Evolutionary conservation across 1,140 invertebrate species (phyloP), one percentile per base, ranked within the genome.

Genomic region (Sarcophaga bullata): DNA sequence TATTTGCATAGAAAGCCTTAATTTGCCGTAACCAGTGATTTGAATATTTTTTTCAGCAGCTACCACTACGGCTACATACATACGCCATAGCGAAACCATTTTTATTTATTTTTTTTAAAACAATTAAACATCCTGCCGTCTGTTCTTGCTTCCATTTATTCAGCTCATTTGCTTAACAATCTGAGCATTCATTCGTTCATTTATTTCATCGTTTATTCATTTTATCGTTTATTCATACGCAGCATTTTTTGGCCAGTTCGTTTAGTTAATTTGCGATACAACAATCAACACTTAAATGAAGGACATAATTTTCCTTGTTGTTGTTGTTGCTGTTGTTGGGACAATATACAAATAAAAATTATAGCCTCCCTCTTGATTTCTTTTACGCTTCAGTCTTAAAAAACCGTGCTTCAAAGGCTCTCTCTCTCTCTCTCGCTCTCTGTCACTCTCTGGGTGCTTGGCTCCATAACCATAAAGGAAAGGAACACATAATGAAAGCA

Each of bases 261-360:
- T 17, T 68, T 76, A 48, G 46, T 76, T 76, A 76, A 76, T 76
- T 76, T 76, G 49, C 73, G 73, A 76, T 76, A 76, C 73, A 76
- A 76, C 73, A 76, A 76, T 76, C 73, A 76, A 76, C 73, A 76
- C 73, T 76, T 76, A 49, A 76, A 76, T 76, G 73, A 76, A 76
- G 73, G 73, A 76, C 73, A 76, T 76, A 76, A 76, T 76, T 76
- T 76, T 15, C 73, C n/a, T 76, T 76, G 46, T 49, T 62, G 10
- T 76, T 10, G 15, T 62, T 15, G 15, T 76, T 10, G 15, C 15
- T 15, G 15, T 62, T 7, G 8, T 15, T 62, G 0, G 58, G 15
- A 62, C 11, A 37, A 37, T 37, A 4, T 2, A 9, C 62, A 68
- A 68, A 68, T 25, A 68, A 68, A 19, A 68, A 68, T 68, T 68